These are phyloP conservation scores for Aptenodytes forsteri DNA, from an alignment of 2,113 vertebrate genomes.

Conservation along the genomic window DNA sequence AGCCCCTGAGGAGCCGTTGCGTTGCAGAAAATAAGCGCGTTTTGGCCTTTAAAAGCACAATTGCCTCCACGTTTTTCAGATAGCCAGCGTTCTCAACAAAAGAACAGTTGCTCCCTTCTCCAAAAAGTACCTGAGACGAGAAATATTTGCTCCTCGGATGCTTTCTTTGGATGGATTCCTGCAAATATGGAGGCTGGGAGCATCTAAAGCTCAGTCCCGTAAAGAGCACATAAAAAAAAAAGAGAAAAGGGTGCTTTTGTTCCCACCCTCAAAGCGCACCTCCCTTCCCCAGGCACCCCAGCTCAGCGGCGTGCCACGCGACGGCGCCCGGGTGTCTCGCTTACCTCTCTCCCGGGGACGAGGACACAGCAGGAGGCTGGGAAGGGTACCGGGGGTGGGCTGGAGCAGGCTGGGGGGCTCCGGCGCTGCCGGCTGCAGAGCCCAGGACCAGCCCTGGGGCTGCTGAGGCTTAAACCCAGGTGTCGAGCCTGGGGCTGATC, in stretches of 20 bases:
- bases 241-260: too few relatives aligned
- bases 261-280: accelerated
- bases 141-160: accelerated
- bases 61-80: neutral
- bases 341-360: neutral
- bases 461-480: neutral
- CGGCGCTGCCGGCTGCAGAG: neutral
- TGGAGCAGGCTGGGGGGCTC: neutral
- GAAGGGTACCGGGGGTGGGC: accelerated
- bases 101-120: too few relatives aligned
- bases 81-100: accelerated
- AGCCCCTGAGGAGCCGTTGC: neutral
- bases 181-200: accelerated
- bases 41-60: neutral
- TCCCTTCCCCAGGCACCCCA: accelerated
- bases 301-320: accelerated
- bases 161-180: neutral
- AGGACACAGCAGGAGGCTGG: neutral
- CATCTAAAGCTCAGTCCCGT: neutral
- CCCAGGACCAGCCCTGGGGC: neutral
- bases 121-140: neutral
- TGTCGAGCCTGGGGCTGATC: accelerated
- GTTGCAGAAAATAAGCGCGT: neutral
- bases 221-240: accelerated
- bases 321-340: accelerated